Conservation (phyloP, 2,888 invertebrate species). For the Trissoscelio sp. region DNA sequence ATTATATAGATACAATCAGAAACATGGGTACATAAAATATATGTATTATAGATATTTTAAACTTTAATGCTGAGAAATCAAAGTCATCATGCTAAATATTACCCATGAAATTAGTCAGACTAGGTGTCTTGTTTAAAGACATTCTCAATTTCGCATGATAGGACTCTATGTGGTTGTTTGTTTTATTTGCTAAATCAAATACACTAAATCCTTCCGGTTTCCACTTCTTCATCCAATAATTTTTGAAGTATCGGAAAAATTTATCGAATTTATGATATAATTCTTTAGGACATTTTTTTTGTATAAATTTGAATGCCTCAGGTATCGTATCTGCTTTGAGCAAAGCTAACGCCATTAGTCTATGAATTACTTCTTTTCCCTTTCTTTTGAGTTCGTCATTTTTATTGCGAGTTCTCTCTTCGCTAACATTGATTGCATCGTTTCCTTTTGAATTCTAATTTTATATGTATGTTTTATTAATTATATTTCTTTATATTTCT, state of each 20-base stretch:
- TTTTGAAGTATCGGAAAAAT: conserved; percentile 11
- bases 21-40: too few relatives aligned
- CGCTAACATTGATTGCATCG: too few relatives aligned
- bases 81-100: not conserved
- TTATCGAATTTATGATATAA: not conserved
- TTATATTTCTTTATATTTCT: too few relatives aligned
- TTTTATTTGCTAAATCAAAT: not conserved
- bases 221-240: conserved; percentile 3
- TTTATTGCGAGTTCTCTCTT: too few relatives aligned
- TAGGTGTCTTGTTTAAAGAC: not conserved
- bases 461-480: too few relatives aligned
- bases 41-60: too few relatives aligned
- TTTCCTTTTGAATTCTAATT: too few relatives aligned
- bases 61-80: too few relatives aligned
- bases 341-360: conserved; percentile 26
- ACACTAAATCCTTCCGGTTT: conserved; percentile 10
- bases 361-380: conserved; percentile 8
- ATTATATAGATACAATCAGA: too few relatives aligned
- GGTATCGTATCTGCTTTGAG: not conserved
- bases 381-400: not conserved
- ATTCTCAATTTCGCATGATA: conserved; percentile 7
- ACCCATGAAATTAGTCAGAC: not conserved
- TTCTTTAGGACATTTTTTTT: not conserved
- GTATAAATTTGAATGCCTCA: conserved; percentile 1
- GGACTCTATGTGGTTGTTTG: conserved; percentile 16